phyloP scores from a whole-genome alignment of 2,113 vertebrate species.

The Daboia siamensis region DNA sequence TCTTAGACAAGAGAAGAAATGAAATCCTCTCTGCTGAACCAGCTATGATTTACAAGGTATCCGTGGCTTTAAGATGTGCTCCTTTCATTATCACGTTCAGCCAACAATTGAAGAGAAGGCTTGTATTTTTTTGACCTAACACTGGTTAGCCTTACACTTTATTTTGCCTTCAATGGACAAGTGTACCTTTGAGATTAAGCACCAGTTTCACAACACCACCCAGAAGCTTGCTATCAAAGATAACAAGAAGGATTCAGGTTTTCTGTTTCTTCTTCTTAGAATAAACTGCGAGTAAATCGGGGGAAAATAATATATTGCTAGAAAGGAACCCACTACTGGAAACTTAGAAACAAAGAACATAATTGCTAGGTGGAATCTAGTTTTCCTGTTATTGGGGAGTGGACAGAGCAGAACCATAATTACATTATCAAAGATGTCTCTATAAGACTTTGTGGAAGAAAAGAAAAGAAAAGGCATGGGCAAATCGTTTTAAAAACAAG shows the following conservation, averaged over 20 bases:
- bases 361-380: background rate
- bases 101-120: constrained; percentile 6
- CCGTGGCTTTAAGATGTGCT: constrained; percentile 23
- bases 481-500: background rate
- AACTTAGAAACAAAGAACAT: background rate
- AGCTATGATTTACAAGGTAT: background rate
- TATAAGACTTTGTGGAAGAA: background rate
- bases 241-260: constrained; percentile 42
- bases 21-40: background rate
- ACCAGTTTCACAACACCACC: constrained; percentile 56
- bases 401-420: background rate
- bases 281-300: constrained; percentile 22
- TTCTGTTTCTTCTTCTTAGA: constrained; percentile 48
- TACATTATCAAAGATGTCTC: background rate
- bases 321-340: constrained; percentile 2
- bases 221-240: constrained; percentile 53
- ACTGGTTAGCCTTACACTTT: constrained; percentile 30
- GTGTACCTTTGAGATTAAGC: constrained; percentile 60
- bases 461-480: background rate
- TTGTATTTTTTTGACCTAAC: constrained; percentile 36
- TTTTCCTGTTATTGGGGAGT: background rate
- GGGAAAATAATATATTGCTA: constrained; percentile 21
- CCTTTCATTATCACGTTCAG: constrained; percentile 4
- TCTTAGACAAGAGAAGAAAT: constrained; percentile 21
- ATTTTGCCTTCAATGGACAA: constrained; percentile 64